Percentiles rank a stretch among this genome's conserved stretches.
Evolutionary conservation across 2,888 invertebrate species (phyloP).

Genomic region (Acrocera orbiculus): DNA sequence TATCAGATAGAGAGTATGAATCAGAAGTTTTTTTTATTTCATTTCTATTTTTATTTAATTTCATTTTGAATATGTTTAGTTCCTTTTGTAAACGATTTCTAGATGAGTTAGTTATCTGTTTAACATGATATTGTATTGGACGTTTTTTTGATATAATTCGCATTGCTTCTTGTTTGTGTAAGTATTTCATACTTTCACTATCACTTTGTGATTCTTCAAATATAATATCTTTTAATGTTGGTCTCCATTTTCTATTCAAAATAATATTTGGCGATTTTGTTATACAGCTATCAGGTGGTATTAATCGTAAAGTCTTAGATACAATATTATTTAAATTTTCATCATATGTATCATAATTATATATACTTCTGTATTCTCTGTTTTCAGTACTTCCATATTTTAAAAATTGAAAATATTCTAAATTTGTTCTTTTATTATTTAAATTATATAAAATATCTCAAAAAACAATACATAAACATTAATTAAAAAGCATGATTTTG

Average conservation of each 20-base stretch:
- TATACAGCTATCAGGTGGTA: constrained; percentile 16
- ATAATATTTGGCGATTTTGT: constrained; percentile 13
- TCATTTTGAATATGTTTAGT: constrained; percentile 40
- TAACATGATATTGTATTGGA: constrained; percentile 38
- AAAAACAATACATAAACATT: too few relatives aligned
- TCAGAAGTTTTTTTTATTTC: constrained; percentile 21
- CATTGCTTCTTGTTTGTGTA: constrained; percentile 42
- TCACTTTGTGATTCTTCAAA: constrained; percentile 20
- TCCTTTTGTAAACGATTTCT: constrained; percentile 43
- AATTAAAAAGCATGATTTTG: too few relatives aligned
- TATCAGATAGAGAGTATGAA: constrained; percentile 33
- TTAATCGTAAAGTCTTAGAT: constrained; percentile 16
- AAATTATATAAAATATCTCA: too few relatives aligned
- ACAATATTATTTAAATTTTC: constrained; percentile 12
- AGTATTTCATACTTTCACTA: constrained; percentile 26
- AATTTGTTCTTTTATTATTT: too few relatives aligned
- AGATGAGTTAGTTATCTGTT: constrained; percentile 43
- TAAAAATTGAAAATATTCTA: constrained; percentile 44
- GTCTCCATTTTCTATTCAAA: constrained; percentile 14
- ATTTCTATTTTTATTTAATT: constrained; percentile 34
- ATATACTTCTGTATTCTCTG: constrained; percentile 9
- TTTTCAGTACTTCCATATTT: constrained; percentile 31
- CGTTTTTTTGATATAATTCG: constrained; percentile 35
- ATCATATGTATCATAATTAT: constrained; percentile 9
- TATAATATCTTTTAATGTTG: constrained; percentile 12